A percentile compares a stretch with the other conserved stretches of the same genome.
phyloP scores from a whole-genome alignment of 2,888 invertebrate species.

The Carpatolechia fugitivella region DNA sequence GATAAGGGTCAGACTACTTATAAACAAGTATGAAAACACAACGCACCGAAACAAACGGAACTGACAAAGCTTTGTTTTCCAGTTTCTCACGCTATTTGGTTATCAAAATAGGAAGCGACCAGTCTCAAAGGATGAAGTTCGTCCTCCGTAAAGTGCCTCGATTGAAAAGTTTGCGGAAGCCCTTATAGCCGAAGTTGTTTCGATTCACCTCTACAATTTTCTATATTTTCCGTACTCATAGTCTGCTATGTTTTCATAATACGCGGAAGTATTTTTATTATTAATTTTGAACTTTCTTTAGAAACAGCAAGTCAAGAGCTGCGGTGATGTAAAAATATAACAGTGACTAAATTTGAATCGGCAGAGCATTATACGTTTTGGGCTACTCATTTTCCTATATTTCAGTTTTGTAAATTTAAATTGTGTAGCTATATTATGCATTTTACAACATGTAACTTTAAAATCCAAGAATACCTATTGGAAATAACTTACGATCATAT shows the following conservation, averaged over 20 bases:
- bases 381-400: neutral
- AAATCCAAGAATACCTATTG: no score
- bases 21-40: neutral
- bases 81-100: constrained; percentile 48
- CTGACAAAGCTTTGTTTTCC: constrained; percentile 31
- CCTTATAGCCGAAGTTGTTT: constrained; percentile 42
- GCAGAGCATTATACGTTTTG: constrained; percentile 1
- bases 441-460: no score
- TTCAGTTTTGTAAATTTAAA: neutral
- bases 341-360: constrained; percentile 3
- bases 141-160: constrained; percentile 47
- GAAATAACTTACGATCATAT: no score
- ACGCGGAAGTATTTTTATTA: constrained; percentile 33
- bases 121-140: constrained; percentile 55
- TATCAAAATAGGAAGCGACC: constrained; percentile 50
- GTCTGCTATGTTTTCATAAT: constrained; percentile 26
- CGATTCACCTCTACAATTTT: constrained; percentile 42
- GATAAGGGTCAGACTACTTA: no score
- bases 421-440: no score
- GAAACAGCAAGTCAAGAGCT: constrained; percentile 15
- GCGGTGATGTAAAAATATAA: neutral
- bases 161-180: constrained; percentile 58
- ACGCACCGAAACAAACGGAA: neutral
- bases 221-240: constrained; percentile 29
- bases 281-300: constrained; percentile 42